phyloP scores from a whole-genome alignment of 2,888 invertebrate species.

The Deladenus siricidicola region DNA sequence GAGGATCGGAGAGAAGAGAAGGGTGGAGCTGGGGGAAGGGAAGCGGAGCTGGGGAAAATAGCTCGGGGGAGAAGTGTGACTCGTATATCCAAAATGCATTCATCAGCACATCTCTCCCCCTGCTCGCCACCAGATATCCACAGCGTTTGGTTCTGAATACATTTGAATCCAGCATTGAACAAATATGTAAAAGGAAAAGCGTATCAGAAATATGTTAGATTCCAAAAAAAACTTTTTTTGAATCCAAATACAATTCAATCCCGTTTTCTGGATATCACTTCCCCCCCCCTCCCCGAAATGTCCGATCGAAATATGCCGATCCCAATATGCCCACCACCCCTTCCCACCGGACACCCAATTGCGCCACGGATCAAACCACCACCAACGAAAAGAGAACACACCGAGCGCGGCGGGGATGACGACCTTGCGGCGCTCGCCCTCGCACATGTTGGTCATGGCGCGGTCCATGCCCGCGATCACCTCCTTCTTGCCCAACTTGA shows the following conservation, averaged over 20 bases:
- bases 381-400: not conserved
- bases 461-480: constrained; percentile 48
- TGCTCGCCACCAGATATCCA: too few relatives aligned
- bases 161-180: too few relatives aligned
- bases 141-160: too few relatives aligned
- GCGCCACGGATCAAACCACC: too few relatives aligned
- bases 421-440: constrained; percentile 51
- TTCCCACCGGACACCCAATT: too few relatives aligned
- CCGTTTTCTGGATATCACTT: not conserved
- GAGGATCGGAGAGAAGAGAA: not conserved
- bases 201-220: not conserved
- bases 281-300: too few relatives aligned
- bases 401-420: constrained; percentile 45
- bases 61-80: not conserved
- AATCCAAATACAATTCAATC: not conserved
- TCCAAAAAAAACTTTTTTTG: not conserved
- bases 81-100: too few relatives aligned
- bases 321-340: too few relatives aligned
- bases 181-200: too few relatives aligned
- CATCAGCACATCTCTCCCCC: too few relatives aligned
- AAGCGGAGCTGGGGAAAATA: not conserved
- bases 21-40: not conserved
- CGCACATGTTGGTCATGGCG: constrained; percentile 50
- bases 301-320: too few relatives aligned
- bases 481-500: constrained; percentile 43